Evolutionary conservation across 2,113 vertebrate genomes (phyloP).

Genomic region (Glareola pratincola): DNA sequence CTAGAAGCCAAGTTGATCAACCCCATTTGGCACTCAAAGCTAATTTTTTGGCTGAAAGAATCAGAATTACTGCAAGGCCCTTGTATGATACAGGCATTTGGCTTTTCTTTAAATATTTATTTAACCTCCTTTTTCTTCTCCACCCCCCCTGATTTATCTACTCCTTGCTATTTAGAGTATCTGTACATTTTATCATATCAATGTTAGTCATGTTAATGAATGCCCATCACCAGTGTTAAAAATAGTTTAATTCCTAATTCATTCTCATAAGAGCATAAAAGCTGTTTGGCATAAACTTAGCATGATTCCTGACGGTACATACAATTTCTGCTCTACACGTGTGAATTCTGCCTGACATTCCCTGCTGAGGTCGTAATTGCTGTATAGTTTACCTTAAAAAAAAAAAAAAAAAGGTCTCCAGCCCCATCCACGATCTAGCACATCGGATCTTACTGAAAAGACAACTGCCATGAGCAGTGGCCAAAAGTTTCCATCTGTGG

Average conservation of each 20-base stretch:
- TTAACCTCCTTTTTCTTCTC: rapidly evolving
- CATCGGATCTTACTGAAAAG: background rate
- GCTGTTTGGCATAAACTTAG: background rate
- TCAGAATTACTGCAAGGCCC: rapidly evolving
- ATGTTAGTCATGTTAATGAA: background rate
- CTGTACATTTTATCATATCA: background rate
- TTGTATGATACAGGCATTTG: background rate
- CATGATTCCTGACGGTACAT: background rate
- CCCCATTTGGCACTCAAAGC: background rate
- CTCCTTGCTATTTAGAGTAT: background rate
- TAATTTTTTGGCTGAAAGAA: background rate
- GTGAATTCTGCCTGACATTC: background rate
- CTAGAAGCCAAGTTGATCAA: background rate
- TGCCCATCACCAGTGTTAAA: background rate
- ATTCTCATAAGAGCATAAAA: background rate
- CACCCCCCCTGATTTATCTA: background rate
- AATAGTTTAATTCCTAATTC: background rate
- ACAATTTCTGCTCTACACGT: background rate
- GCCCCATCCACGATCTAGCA: background rate
- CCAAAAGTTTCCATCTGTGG: background rate
- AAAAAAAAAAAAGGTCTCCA: background rate
- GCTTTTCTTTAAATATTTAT: background rate
- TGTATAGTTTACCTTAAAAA: background rate
- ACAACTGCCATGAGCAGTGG: background rate
- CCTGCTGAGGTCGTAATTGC: background rate